Evolutionary conservation across 37 sponge, comb jelly and placozoan species (phyloP).

Genomic region (Cladorhizidae sp.): DNA sequence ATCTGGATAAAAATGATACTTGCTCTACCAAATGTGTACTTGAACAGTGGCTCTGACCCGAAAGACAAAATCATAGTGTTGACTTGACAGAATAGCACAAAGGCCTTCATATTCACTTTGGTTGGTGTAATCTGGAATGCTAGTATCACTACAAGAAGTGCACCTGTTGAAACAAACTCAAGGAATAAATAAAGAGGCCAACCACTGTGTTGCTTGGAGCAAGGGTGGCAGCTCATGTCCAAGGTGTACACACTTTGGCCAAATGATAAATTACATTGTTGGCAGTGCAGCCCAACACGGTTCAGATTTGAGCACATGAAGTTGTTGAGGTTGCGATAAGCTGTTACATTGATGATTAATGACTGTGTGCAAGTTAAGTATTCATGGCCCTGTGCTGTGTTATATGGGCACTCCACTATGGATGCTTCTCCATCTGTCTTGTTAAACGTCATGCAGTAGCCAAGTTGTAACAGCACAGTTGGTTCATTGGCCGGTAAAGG

Average conservation of each 20-base stretch:
- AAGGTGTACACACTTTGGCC: conserved; percentile 15
- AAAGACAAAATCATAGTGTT: not conserved
- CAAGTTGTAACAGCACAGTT: conserved; percentile 1
- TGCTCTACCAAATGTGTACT: not conserved
- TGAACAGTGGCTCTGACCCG: not conserved
- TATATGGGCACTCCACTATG: conserved; percentile 11
- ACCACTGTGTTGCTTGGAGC: not conserved
- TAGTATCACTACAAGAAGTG: conserved; percentile 1
- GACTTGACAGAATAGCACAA: conserved; percentile 15
- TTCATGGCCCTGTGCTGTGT: not conserved
- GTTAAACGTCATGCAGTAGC: conserved; percentile 20
- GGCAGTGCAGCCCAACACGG: not conserved
- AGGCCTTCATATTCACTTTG: not conserved
- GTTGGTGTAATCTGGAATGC: conserved; percentile 17
- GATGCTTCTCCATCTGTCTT: not conserved
- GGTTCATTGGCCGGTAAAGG: not conserved
- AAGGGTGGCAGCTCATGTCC: conserved; percentile 7
- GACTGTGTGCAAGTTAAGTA: not conserved
- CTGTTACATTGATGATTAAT: not conserved
- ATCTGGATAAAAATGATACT: not conserved
- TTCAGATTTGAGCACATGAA: conserved; percentile 31
- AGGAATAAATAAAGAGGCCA: conserved; percentile 18
- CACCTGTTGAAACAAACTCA: not conserved
- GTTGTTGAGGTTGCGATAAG: conserved; percentile 1
- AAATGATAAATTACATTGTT: not conserved